Evolutionary conservation across 37 sponge, comb jelly and placozoan species (phyloP).

Genomic region (Hormiphora californensis): DNA sequence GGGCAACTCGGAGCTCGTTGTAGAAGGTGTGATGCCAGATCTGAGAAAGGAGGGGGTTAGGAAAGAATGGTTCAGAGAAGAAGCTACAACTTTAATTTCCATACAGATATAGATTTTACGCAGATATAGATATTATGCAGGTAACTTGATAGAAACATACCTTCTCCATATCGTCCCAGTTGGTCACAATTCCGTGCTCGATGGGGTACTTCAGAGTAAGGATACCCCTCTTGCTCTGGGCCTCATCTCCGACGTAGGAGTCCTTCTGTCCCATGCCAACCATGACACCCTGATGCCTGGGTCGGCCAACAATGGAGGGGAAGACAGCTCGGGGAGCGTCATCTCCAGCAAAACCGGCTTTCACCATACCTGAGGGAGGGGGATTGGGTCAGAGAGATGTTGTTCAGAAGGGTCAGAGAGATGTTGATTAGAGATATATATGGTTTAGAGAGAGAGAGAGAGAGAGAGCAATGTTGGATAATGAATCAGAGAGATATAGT

Average conservation of each 20-base stretch:
- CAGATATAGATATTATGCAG: no score
- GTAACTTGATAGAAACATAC: no score
- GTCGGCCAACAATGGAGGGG: constrained; percentile 99
- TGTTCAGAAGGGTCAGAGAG: no score
- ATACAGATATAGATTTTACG: no score
- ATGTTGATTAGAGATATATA: no score
- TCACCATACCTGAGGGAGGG: constrained; percentile 99
- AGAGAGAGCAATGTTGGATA: no score
- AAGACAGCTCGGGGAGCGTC: constrained; percentile 99
- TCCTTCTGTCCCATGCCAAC: constrained; percentile 99
- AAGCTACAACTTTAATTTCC: no score
- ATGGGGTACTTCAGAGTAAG: constrained; percentile 99
- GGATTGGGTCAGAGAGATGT: no score
- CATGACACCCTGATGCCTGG: constrained; percentile 99
- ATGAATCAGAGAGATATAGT: no score
- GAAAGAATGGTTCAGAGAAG: no score
- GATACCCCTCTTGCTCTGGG: constrained; percentile 99
- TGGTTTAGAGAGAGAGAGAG: no score
- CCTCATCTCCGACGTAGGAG: constrained; percentile 99
- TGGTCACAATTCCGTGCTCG: constrained; percentile 99
- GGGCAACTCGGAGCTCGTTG: constrained; percentile 99
- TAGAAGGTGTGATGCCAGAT: constrained; percentile 99
- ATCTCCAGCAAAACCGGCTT: constrained; percentile 99
- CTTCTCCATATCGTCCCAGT: constrained; percentile 99
- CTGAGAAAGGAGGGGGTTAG: no score